Conservation (phyloP, 2,797 vertebrate species). For the Australoheros facetus region DNA sequence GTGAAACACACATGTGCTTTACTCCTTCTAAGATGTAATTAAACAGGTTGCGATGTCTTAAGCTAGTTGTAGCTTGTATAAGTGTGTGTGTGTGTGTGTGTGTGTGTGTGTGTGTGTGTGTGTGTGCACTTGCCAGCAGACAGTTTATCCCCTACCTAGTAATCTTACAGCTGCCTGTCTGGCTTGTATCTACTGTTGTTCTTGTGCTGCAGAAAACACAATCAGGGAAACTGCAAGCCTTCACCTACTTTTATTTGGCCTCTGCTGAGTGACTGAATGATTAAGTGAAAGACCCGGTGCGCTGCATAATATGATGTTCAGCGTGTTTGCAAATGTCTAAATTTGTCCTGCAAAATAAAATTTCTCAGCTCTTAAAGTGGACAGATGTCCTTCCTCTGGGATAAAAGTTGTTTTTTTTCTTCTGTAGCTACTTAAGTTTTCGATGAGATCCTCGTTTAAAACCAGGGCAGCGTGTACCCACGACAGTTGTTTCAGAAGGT, state of each 20-base stretch:
- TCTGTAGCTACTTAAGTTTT: neutral
- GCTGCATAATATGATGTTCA: neutral
- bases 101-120: too few relatives aligned
- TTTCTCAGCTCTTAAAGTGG: neutral
- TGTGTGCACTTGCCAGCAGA: constrained; percentile 40
- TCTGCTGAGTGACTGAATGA: constrained; percentile 8
- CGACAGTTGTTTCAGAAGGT: neutral
- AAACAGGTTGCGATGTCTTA: constrained; percentile 52
- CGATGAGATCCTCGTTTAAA: too few relatives aligned
- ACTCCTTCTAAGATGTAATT: constrained; percentile 63
- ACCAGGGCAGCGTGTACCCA: neutral
- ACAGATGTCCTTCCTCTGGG: neutral
- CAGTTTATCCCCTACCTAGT: constrained; percentile 63
- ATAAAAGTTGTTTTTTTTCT: neutral
- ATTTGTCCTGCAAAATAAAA: neutral
- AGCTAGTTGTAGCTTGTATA: constrained; percentile 58
- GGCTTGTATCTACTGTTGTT: constrained; percentile 45
- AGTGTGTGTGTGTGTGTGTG: too few relatives aligned
- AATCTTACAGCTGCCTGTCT: constrained; percentile 65
- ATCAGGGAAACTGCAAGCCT: constrained; percentile 3
- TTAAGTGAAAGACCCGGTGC: constrained; percentile 7
- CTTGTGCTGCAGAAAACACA: constrained; percentile 25
- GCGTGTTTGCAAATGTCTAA: neutral
- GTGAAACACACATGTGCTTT: constrained; percentile 57
- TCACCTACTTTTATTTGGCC: constrained; percentile 3